Percentiles rank a stretch among this genome's conserved stretches.
Conservation (phyloP, 1,140 invertebrate species). For the Catajapyx aquilonaris region DNA sequence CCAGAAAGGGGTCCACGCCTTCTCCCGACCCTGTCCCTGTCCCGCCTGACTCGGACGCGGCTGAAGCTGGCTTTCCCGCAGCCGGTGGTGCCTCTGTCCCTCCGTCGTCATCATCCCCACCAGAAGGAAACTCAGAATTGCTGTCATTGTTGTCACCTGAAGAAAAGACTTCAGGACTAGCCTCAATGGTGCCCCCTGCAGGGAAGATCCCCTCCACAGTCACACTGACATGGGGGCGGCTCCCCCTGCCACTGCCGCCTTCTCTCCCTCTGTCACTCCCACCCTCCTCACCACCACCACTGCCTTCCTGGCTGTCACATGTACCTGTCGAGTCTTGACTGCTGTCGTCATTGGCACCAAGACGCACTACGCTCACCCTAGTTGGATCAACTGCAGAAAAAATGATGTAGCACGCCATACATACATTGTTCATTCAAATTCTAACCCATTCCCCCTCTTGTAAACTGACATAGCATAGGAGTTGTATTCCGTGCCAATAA, state of each 20-base stretch:
- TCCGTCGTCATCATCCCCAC: not conserved
- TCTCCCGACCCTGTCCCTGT: slow-evolving; percentile 3
- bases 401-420: not conserved
- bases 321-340: too few relatives aligned
- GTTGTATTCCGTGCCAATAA: too few relatives aligned
- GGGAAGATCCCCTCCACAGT: slow-evolving; percentile 11
- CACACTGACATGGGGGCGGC: slow-evolving; percentile 10
- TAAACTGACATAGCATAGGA: not conserved
- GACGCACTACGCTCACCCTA: slow-evolving; percentile 25
- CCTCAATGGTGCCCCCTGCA: slow-evolving; percentile 5
- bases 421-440: slow-evolving; percentile 2
- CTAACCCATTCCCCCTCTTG: not conserved
- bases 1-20: slow-evolving; percentile 26
- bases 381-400: slow-evolving; percentile 23
- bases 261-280: too few relatives aligned
- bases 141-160: not conserved
- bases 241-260: slow-evolving; percentile 5
- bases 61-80: slow-evolving; percentile 1
- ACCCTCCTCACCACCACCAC: too few relatives aligned
- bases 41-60: slow-evolving; percentile 7
- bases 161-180: not conserved
- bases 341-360: slow-evolving; percentile 18
- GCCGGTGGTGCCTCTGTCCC: not conserved
- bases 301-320: too few relatives aligned
- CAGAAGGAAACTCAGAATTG: not conserved